Evolutionary conservation across 2,113 vertebrate species (phyloP).

Genomic region (Mustela lutreola): DNA sequence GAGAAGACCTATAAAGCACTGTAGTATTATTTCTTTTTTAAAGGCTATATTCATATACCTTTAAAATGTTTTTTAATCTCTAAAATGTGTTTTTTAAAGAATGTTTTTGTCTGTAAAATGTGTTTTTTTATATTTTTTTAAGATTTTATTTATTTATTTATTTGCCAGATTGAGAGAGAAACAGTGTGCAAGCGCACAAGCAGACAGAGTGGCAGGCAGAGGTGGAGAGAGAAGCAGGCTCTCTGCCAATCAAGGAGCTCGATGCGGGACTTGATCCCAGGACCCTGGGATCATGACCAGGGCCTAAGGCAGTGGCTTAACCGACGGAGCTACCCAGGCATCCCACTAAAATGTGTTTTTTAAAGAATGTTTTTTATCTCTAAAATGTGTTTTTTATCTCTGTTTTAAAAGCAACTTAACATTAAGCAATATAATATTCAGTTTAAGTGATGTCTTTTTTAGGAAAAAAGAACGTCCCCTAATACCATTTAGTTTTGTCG

Average conservation of each 20-base stretch:
- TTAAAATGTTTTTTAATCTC: too few relatives aligned
- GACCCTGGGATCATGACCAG: too few relatives aligned
- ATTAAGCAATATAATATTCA: slow-evolving; percentile 10
- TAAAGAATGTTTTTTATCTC: slow-evolving; percentile 40
- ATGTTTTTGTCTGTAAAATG: slow-evolving; percentile 39
- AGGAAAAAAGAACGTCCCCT: not conserved
- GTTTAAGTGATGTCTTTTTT: not conserved
- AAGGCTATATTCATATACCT: not conserved
- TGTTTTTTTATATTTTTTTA: not conserved
- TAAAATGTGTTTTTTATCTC: not conserved
- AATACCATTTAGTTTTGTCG: not conserved
- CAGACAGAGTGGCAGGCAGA: too few relatives aligned
- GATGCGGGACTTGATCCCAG: too few relatives aligned
- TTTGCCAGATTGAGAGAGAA: too few relatives aligned
- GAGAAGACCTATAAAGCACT: slow-evolving; percentile 2
- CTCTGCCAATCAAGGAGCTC: too few relatives aligned
- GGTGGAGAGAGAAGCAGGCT: too few relatives aligned
- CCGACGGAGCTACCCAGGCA: too few relatives aligned
- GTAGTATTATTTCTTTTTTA: slow-evolving; percentile 45
- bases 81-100: not conserved
- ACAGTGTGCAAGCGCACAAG: too few relatives aligned
- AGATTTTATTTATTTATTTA: too few relatives aligned
- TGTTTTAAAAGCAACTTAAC: not conserved
- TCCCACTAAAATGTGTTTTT: too few relatives aligned
- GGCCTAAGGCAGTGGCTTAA: too few relatives aligned